Percentiles rank a stretch among this genome's conserved stretches.
phyloP scores from a whole-genome alignment of 2,797 vertebrate species.

The Dicrostonyx torquatus region DNA sequence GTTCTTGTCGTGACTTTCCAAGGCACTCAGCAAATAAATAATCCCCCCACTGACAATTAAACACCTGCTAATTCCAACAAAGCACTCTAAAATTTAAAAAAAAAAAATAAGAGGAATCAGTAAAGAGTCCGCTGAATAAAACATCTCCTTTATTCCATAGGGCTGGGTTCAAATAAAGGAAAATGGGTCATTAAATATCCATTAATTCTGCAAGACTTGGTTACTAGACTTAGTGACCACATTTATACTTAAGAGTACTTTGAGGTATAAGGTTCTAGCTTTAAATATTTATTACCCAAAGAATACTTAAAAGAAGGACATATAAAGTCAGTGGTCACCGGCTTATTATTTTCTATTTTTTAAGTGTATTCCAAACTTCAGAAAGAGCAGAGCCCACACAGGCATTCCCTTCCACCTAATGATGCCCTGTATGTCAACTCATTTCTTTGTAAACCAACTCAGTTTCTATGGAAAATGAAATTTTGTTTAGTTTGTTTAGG shows the following conservation, averaged over 20 bases:
- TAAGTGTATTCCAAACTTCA: not conserved
- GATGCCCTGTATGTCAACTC: not conserved
- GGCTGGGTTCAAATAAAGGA: slow-evolving; percentile 67
- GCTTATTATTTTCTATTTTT: not conserved
- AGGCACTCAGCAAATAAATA: slow-evolving; percentile 68
- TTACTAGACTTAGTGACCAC: not conserved
- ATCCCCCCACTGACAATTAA: slow-evolving; percentile 76
- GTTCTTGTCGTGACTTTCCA: slow-evolving; percentile 61
- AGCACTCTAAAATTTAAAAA: slow-evolving; percentile 56
- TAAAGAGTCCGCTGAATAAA: slow-evolving; percentile 71
- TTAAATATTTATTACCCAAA: slow-evolving; percentile 59
- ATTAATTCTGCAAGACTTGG: slow-evolving; percentile 42
- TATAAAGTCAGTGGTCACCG: slow-evolving; percentile 10
- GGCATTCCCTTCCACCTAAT: not conserved
- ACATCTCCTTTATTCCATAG: slow-evolving; percentile 56
- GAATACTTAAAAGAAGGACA: slow-evolving; percentile 50
- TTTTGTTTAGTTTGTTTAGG: not conserved
- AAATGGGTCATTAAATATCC: slow-evolving; percentile 68
- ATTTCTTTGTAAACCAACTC: not conserved
- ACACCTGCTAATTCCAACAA: slow-evolving; percentile 77
- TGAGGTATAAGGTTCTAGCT: slow-evolving; percentile 47
- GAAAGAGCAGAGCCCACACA: not conserved
- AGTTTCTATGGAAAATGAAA: not conserved
- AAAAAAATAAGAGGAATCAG: slow-evolving; percentile 15
- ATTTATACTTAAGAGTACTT: slow-evolving; percentile 31